Evolutionary conservation across 1,140 invertebrate genomes (phyloP).

Genomic region (Mercenaria mercenaria): DNA sequence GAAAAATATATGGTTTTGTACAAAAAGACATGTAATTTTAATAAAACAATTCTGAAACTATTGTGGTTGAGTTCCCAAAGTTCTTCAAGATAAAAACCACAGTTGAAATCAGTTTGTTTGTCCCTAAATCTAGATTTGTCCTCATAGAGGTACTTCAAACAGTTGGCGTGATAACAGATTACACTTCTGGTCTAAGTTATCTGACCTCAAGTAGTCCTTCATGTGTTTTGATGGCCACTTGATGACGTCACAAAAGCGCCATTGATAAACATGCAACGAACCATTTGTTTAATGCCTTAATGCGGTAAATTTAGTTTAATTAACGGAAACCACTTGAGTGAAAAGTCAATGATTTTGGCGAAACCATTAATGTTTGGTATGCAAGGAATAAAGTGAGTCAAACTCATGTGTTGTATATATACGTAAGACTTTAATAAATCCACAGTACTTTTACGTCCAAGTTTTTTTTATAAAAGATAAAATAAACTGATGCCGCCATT

Average conservation of each 20-base stretch:
- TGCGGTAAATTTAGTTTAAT: conserved; percentile 20
- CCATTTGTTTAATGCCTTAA: conserved; percentile 7
- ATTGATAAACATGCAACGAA: conserved; percentile 11
- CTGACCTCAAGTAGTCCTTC: conserved; percentile 26
- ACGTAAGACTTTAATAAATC: too few relatives aligned
- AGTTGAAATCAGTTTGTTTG: background rate
- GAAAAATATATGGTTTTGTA: too few relatives aligned
- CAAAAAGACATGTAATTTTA: too few relatives aligned
- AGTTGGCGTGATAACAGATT: background rate
- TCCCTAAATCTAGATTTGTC: conserved; percentile 20
- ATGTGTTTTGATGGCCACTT: conserved; percentile 13
- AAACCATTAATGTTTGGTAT: conserved; percentile 15
- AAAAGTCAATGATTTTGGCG: conserved; percentile 11
- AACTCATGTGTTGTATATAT: background rate
- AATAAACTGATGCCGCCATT: too few relatives aligned
- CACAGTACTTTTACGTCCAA: too few relatives aligned
- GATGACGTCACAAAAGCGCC: conserved; percentile 35
- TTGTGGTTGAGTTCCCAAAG: background rate
- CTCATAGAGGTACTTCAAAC: background rate
- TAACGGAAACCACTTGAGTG: conserved; percentile 35
- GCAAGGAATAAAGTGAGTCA: conserved; percentile 9
- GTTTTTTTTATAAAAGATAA: too few relatives aligned
- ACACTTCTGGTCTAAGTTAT: conserved; percentile 15
- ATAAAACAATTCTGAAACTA: too few relatives aligned
- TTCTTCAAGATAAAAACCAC: background rate